These are phyloP conservation scores for Montipora capitata DNA, from an alignment of 92 coral and sea anemone genomes.

Conservation along the genomic window DNA sequence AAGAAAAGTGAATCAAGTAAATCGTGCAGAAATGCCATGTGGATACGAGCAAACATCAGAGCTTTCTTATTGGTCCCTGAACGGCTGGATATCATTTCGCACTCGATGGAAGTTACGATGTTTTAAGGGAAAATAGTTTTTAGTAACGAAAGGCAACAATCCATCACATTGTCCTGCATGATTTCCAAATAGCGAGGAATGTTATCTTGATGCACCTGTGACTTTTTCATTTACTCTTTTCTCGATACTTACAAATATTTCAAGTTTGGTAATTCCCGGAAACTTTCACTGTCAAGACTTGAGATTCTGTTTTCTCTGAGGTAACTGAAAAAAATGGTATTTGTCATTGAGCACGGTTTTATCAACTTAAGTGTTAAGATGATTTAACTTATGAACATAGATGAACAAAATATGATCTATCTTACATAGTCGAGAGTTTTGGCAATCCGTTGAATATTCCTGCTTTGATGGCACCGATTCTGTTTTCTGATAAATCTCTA, in stretches of 20 bases:
- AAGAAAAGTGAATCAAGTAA: neutral
- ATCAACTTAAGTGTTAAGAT: neutral
- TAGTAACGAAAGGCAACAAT: too few species aligned
- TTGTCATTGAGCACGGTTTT: too few species aligned
- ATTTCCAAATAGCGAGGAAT: too few species aligned
- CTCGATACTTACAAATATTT: conserved; percentile 6
- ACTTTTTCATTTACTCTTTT: neutral
- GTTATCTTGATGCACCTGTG: too few species aligned
- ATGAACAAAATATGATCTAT: neutral
- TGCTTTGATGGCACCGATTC: conserved; percentile 29
- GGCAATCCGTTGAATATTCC: conserved; percentile 61
- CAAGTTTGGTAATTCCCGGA: too few species aligned
- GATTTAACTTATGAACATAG: neutral
- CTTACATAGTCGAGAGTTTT: conserved; percentile 64
- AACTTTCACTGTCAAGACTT: too few species aligned
- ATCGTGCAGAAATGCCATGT: neutral
- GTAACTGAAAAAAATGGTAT: neutral
- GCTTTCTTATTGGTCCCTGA: neutral
- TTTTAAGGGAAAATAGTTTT: too few species aligned
- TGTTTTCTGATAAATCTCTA: conserved; percentile 78
- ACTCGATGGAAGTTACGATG: too few species aligned
- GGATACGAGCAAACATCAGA: neutral
- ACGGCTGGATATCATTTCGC: neutral
- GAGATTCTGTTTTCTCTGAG: neutral
- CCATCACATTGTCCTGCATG: too few species aligned